phyloP scores from a whole-genome alignment of 2,797 vertebrate species.

The Neoniphon sammara region DNA sequence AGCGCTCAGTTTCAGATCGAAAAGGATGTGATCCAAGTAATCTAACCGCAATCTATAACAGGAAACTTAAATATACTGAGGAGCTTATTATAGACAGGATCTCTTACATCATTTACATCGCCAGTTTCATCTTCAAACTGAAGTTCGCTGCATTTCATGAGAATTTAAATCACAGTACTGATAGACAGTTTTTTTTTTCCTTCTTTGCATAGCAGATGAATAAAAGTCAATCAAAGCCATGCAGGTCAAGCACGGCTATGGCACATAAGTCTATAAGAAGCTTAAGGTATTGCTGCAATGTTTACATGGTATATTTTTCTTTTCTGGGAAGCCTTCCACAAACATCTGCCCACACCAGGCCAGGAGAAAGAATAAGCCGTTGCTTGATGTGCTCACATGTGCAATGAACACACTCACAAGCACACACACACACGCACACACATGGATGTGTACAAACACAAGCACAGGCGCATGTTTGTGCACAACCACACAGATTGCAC shows the following conservation, averaged over 20 bases:
- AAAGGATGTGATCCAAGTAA: slow-evolving; percentile 25
- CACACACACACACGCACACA: neutral
- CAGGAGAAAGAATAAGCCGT: slow-evolving; percentile 59
- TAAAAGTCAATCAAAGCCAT: slow-evolving; percentile 59
- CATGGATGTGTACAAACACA: neutral
- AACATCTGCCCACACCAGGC: slow-evolving; percentile 76
- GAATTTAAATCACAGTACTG: slow-evolving; percentile 6
- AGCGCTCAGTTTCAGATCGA: slow-evolving; percentile 30
- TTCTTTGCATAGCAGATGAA: slow-evolving; percentile 24
- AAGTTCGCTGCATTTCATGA: neutral
- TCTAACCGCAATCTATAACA: slow-evolving; percentile 23
- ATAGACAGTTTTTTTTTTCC: slow-evolving; percentile 8
- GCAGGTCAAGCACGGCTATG: slow-evolving; percentile 57
- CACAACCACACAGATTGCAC: neutral
- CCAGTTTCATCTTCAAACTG: slow-evolving; percentile 9
- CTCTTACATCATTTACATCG: slow-evolving; percentile 9
- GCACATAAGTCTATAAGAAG: slow-evolving; percentile 75
- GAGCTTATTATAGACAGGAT: slow-evolving; percentile 10
- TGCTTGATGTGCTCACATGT: slow-evolving; percentile 41
- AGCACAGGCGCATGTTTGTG: slow-evolving; percentile 27
- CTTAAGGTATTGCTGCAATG: slow-evolving; percentile 77
- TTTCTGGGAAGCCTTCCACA: slow-evolving; percentile 69
- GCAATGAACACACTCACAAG: slow-evolving; percentile 6
- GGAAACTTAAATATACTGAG: slow-evolving; percentile 5
- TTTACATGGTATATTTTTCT: slow-evolving; percentile 71